Percentiles rank a stretch among this genome's conserved stretches.
Evolutionary conservation across 2,113 vertebrate genomes (phyloP).

Genomic region (Podarcis raffonei): DNA sequence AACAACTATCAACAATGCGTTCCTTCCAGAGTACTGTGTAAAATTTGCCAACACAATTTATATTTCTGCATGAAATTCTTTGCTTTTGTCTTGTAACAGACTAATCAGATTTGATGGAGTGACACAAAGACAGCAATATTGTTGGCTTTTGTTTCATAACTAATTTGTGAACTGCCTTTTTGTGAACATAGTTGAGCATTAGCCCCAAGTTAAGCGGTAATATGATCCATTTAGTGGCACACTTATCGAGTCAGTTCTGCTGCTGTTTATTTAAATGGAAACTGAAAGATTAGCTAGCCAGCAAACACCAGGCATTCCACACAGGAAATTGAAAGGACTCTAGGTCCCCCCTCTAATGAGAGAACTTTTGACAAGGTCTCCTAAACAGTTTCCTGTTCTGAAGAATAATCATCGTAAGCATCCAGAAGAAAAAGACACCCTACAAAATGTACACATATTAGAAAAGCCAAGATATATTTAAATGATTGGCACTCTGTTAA

Average conservation of each 20-base stretch:
- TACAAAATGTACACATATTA: slow-evolving; percentile 22
- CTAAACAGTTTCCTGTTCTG: slow-evolving; percentile 58
- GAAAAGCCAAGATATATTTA: slow-evolving; percentile 47
- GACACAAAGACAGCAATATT: slow-evolving; percentile 46
- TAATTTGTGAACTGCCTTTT: slow-evolving; percentile 22
- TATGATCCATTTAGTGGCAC: slow-evolving; percentile 63
- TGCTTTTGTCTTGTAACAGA: slow-evolving; percentile 41
- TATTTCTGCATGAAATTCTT: slow-evolving; percentile 32
- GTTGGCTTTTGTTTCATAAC: slow-evolving; percentile 47
- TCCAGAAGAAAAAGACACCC: background rate
- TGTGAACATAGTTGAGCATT: slow-evolving; percentile 51
- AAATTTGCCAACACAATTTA: slow-evolving; percentile 30
- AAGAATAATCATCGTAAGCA: slow-evolving; percentile 46
- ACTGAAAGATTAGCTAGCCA: slow-evolving; percentile 62
- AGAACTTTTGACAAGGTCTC: slow-evolving; percentile 58
- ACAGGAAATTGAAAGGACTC: slow-evolving; percentile 62
- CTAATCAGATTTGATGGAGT: slow-evolving; percentile 53
- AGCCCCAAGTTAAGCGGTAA: slow-evolving; percentile 59
- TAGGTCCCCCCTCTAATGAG: slow-evolving; percentile 49
- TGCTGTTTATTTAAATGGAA: slow-evolving; percentile 70
- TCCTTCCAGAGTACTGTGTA: slow-evolving; percentile 44
- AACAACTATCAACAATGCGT: slow-evolving; percentile 48
- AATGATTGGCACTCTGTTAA: slow-evolving; percentile 19
- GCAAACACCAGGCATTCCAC: slow-evolving; percentile 55
- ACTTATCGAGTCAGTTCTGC: slow-evolving; percentile 68